A percentile compares a stretch with the other conserved stretches of the same genome.
Conservation (phyloP, 2,797 vertebrate species). For the Danio aesculapii region DNA sequence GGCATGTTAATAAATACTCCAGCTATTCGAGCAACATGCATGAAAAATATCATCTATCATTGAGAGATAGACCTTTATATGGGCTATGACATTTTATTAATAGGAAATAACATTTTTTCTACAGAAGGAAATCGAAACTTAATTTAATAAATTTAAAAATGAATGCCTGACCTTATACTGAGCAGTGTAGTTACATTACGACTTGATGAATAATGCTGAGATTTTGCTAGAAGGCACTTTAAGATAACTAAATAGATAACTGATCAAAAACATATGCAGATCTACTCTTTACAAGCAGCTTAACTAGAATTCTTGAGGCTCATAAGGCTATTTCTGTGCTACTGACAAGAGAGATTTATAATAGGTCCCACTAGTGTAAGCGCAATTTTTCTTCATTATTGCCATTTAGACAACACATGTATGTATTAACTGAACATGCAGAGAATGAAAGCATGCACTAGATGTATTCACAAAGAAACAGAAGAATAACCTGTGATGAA, state of each 20-base stretch:
- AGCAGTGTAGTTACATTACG: not conserved
- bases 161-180: not conserved
- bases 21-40: slow-evolving; percentile 27
- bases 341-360: slow-evolving; percentile 1
- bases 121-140: not conserved
- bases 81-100: not conserved
- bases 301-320: not conserved
- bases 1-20: slow-evolving; percentile 6
- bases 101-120: not conserved
- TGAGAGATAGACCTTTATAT: slow-evolving; percentile 5
- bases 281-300: not conserved
- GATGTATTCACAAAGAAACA: slow-evolving; percentile 55
- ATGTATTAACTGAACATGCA: not conserved
- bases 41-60: slow-evolving; percentile 25
- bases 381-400: not conserved
- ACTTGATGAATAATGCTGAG: not conserved
- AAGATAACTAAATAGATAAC: not conserved
- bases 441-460: slow-evolving; percentile 34
- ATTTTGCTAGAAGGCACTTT: slow-evolving; percentile 38
- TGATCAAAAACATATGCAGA: not conserved
- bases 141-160: not conserved
- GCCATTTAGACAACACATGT: slow-evolving; percentile 1
- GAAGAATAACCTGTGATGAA: slow-evolving; percentile 65
- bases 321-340: slow-evolving; percentile 1
- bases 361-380: not conserved